These are phyloP conservation scores for Bimastos eiseni DNA, from an alignment of 2,888 invertebrate genomes.

Conservation along the genomic window DNA sequence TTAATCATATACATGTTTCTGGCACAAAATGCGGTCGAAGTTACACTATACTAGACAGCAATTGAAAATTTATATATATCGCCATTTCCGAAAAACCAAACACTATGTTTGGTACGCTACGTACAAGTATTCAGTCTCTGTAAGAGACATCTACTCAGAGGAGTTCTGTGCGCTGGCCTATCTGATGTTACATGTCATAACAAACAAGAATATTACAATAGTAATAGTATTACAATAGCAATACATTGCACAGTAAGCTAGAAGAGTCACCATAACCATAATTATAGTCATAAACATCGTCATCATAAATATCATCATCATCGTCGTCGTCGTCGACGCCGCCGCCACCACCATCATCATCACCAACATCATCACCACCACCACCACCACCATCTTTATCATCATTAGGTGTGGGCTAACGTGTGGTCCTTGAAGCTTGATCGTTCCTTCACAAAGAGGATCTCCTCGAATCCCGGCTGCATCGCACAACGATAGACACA, in stretches of 20 bases:
- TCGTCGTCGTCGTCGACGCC: too few relatives aligned
- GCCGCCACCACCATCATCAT: too few relatives aligned
- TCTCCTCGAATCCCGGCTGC: constrained; percentile 14
- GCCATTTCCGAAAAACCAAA: background rate
- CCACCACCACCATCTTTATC: too few relatives aligned
- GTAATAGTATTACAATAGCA: too few relatives aligned
- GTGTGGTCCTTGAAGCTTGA: constrained; percentile 39
- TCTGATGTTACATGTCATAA: too few relatives aligned
- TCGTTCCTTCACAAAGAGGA: constrained; percentile 46
- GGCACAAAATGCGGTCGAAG: background rate
- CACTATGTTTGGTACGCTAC: too few relatives aligned
- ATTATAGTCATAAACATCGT: background rate
- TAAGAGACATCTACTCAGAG: too few relatives aligned
- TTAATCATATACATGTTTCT: background rate
- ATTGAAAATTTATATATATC: background rate
- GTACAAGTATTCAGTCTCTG: too few relatives aligned
- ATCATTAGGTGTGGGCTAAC: constrained; percentile 22
- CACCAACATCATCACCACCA: too few relatives aligned
- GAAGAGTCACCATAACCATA: background rate
- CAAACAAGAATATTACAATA: too few relatives aligned
- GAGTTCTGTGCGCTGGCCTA: too few relatives aligned
- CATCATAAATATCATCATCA: background rate
- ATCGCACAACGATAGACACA: background rate
- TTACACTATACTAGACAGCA: background rate
- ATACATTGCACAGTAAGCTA: too few relatives aligned